Evolutionary conservation across 2,888 invertebrate genomes (phyloP).

Genomic region (Pyrrhopygopsis socrates): DNA sequence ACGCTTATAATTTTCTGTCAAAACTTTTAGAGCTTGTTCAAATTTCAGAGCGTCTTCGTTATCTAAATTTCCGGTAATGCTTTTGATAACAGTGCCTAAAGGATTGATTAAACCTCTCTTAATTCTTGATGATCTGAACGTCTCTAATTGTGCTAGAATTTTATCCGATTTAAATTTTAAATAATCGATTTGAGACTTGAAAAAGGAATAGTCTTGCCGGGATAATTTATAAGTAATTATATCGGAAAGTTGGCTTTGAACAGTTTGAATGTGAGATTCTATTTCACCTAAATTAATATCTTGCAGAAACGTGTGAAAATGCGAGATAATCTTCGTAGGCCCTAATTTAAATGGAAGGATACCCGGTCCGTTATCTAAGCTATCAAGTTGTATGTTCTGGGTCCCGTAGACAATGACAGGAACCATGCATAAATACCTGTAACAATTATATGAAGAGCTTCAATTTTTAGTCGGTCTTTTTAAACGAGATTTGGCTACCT

Average conservation of each 20-base stretch:
- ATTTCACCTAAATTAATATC: background rate
- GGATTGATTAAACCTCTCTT: conserved; percentile 14
- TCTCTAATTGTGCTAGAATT: background rate
- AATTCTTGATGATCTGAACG: conserved; percentile 3
- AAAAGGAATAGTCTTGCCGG: background rate
- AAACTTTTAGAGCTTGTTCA: background rate
- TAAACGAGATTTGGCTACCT: background rate
- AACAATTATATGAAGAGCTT: background rate
- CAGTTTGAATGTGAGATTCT: no score
- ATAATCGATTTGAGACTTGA: conserved; percentile 6
- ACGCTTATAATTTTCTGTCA: background rate
- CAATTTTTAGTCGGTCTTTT: background rate
- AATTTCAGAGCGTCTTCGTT: background rate
- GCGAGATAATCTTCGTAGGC: conserved; percentile 23
- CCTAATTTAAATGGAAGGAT: conserved; percentile 34
- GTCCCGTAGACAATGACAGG: background rate
- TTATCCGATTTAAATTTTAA: conserved; percentile 2
- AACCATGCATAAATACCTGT: background rate
- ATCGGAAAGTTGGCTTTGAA: no score
- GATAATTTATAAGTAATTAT: no score
- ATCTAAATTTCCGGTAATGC: background rate
- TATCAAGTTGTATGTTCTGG: conserved; percentile 25
- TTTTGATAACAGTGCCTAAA: background rate
- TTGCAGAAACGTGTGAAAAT: conserved; percentile 3
- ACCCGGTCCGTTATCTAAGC: conserved; percentile 36